Evolutionary conservation across 2,113 vertebrate genomes (phyloP).

Genomic region (Lampris megalopsis): DNA sequence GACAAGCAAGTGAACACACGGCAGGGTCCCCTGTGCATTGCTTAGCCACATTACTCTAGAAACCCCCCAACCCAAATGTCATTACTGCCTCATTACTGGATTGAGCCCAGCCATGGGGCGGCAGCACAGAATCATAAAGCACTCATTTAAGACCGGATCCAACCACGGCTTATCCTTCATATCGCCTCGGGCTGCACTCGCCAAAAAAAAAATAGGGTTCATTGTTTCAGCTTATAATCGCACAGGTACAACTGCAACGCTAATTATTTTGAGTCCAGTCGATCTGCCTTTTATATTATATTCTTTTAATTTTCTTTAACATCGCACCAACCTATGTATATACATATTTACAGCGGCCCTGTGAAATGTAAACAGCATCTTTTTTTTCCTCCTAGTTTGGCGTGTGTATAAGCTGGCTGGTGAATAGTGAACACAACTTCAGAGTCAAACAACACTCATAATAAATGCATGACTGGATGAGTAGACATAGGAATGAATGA

Average conservation of each 20-base stretch:
- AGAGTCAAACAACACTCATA: too few species aligned
- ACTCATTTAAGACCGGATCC: conserved; percentile 78
- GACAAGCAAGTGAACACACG: conserved; percentile 79
- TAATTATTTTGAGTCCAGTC: too few species aligned
- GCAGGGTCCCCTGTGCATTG: conserved; percentile 71
- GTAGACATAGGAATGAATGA: too few species aligned
- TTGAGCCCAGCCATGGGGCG: conserved; percentile 68
- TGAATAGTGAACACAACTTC: too few species aligned
- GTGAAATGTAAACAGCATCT: too few species aligned
- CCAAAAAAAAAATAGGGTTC: conserved; percentile 16
- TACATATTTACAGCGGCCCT: too few species aligned
- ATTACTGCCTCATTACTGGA: conserved; percentile 86
- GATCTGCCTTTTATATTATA: too few species aligned
- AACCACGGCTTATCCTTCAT: conserved; percentile 65
- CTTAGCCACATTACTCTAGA: conserved; percentile 82
- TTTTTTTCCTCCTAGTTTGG: too few species aligned
- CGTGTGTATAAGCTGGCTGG: too few species aligned
- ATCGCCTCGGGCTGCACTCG: conserved; percentile 49
- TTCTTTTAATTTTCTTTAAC: background rate
- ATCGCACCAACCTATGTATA: background rate
- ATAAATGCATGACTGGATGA: too few species aligned
- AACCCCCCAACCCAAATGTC: conserved; percentile 81
- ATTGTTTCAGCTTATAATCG: conserved; percentile 22
- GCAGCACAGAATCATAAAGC: conserved; percentile 80
- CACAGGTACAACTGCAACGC: too few species aligned